These are phyloP conservation scores for Pangasius djambal DNA, from an alignment of 2,797 vertebrate genomes.

Conservation along the genomic window DNA sequence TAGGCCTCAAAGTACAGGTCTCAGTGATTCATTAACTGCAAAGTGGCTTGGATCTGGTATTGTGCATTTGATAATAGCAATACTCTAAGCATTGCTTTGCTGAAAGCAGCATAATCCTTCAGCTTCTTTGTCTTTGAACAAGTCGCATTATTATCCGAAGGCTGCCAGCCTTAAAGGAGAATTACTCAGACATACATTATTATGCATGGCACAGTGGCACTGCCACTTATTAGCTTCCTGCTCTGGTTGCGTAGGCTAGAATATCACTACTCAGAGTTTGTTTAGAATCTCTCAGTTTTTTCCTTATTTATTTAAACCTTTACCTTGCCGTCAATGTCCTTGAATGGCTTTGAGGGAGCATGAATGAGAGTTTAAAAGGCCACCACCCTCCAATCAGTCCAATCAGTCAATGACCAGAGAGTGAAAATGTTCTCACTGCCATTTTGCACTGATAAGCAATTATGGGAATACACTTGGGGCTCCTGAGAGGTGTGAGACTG, in stretches of 20 bases:
- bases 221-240: slow-evolving; percentile 69
- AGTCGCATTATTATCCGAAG: slow-evolving; percentile 69
- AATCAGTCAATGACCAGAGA: slow-evolving; percentile 49
- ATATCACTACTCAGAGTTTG: slow-evolving; percentile 51
- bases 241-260: slow-evolving; percentile 64
- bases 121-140: slow-evolving; percentile 74
- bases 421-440: slow-evolving; percentile 51
- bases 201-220: slow-evolving; percentile 71
- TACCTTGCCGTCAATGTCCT: slow-evolving; percentile 63
- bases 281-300: slow-evolving; percentile 64
- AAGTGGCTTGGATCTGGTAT: slow-evolving; percentile 44
- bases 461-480: slow-evolving; percentile 31
- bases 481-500: slow-evolving; percentile 52
- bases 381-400: slow-evolving; percentile 38
- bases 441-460: slow-evolving; percentile 50
- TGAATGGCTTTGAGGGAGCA: slow-evolving; percentile 49
- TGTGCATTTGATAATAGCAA: slow-evolving; percentile 62
- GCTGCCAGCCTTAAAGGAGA: slow-evolving; percentile 72
- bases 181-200: slow-evolving; percentile 71
- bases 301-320: slow-evolving; percentile 62
- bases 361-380: slow-evolving; percentile 36
- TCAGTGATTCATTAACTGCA: slow-evolving; percentile 51
- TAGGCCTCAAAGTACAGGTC: slow-evolving; percentile 47
- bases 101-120: slow-evolving; percentile 75
- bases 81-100: slow-evolving; percentile 63